These are phyloP conservation scores for Trematomus bernacchii DNA, from an alignment of 2,797 vertebrate species.

Conservation along the genomic window DNA sequence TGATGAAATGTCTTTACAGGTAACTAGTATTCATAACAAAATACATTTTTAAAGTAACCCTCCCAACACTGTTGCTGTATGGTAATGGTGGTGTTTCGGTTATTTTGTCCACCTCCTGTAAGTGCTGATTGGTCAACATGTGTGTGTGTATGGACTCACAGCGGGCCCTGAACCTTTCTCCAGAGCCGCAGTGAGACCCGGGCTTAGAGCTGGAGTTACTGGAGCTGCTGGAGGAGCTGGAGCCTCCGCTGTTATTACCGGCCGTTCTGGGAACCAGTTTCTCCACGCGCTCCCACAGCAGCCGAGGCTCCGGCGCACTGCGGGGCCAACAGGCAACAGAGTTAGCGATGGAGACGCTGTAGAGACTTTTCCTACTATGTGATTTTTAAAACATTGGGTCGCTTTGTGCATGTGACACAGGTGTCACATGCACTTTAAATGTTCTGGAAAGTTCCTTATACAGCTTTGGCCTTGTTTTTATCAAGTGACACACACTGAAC, in stretches of 20 bases:
- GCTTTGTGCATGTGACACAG: too few species aligned
- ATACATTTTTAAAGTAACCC: neutral
- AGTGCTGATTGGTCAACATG: neutral
- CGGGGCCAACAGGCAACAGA: constrained; percentile 42
- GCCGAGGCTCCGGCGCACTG: constrained; percentile 90
- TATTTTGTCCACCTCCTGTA: neutral
- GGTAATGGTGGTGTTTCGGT: neutral
- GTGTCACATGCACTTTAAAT: too few species aligned
- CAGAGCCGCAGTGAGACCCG: constrained; percentile 93
- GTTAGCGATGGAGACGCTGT: neutral
- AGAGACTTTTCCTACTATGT: neutral
- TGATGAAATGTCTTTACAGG: too few species aligned
- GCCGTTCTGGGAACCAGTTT: constrained; percentile 90
- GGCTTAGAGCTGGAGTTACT: constrained; percentile 95
- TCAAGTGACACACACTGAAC: too few species aligned
- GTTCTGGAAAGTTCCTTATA: too few species aligned
- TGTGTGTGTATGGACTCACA: constrained; percentile 84
- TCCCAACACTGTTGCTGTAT: neutral
- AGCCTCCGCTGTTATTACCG: constrained; percentile 87
- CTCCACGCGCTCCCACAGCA: constrained; percentile 96
- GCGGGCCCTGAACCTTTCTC: constrained; percentile 93
- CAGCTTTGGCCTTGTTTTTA: too few species aligned
- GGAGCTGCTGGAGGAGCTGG: constrained; percentile 89
- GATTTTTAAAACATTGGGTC: neutral
- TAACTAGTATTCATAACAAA: too few species aligned